Evolutionary conservation across 2,888 invertebrate species (phyloP), one percentile per base, ranked within the genome.

Genomic region (Drosophila testacea): DNA sequence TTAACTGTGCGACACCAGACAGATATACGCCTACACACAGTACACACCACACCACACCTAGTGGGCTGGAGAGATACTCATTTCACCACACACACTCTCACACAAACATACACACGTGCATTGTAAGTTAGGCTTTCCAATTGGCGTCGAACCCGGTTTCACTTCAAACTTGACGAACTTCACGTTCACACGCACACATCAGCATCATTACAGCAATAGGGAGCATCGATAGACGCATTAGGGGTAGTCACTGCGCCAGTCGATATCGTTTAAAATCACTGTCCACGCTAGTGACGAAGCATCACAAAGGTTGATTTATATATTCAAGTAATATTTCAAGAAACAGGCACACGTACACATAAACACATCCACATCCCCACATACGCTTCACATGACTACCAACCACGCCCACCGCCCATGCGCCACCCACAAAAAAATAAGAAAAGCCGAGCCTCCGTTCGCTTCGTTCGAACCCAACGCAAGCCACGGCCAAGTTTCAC

Each of bases 401-500:
- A 67, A 48, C 30, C 39, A 71, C 46, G 27, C 57, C 82, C 82
- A 84, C 73, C 73, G 83, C 72, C 84, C 73, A 87, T 84, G 85
- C 88, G 88, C 82, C 69, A 84, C 61, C 75, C 78, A 83, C 67
- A 64, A 79, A 36, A 36, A 16, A 38, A 22, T n/a, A 13, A 48
- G 4, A 16, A 60, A 59, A 68, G 68, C 73, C 78, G 69, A 77
- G 83, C 81, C 83, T 85, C 87, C 87, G 86, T 83, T 88, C 88
- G 88, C 83, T 88, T 86, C 85, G 88, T 84, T 83, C 88, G 77
- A 81, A 81, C 67, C 81, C 78, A 82, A 82, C 73, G 81, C 81
- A 86, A 86, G 84, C 87, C 87, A 84, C 88, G 81, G 88, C 88
- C 83, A 83, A 56, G 81, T 86, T 85, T 83, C 88, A 88, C 83